Conservation (phyloP, 2,113 vertebrate species). For the Aspidoscelis tigris region DNA sequence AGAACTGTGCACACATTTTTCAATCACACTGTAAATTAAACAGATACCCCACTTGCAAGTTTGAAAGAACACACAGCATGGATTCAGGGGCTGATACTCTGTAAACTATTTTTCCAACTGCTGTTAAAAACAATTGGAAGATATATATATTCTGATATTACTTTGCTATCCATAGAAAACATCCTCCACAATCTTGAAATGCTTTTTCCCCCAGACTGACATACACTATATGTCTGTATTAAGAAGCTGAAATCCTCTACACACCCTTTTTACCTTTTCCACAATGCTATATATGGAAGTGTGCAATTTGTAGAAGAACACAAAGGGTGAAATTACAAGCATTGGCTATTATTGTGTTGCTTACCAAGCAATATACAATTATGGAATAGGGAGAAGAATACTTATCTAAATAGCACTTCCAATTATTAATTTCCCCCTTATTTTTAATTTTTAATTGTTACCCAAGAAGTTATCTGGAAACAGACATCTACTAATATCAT, state of each 20-base stretch:
- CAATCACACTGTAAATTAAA: slow-evolving; percentile 32
- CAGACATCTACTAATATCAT: background rate
- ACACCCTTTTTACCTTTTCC: background rate
- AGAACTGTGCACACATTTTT: slow-evolving; percentile 49
- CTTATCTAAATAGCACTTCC: background rate
- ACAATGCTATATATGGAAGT: background rate
- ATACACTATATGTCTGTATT: background rate
- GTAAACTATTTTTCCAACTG: slow-evolving; percentile 42
- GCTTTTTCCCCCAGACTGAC: background rate
- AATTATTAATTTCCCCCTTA: rapidly evolving
- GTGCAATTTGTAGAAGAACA: background rate
- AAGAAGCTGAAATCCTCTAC: background rate
- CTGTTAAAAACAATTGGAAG: slow-evolving; percentile 46
- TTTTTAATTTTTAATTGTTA: background rate
- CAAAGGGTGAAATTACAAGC: background rate
- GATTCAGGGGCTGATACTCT: slow-evolving; percentile 41
- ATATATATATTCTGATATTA: slow-evolving; percentile 27
- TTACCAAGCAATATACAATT: background rate
- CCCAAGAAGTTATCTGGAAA: rapidly evolving
- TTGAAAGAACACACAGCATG: slow-evolving; percentile 42
- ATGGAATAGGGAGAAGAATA: background rate
- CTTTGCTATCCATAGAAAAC: slow-evolving; percentile 42
- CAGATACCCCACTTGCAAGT: slow-evolving; percentile 10
- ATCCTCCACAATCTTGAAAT: slow-evolving; percentile 40
- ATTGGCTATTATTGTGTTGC: background rate